Base-by-base conservation (phyloP, 1,140 invertebrate species). In the Aradophagus sp. region DNA sequence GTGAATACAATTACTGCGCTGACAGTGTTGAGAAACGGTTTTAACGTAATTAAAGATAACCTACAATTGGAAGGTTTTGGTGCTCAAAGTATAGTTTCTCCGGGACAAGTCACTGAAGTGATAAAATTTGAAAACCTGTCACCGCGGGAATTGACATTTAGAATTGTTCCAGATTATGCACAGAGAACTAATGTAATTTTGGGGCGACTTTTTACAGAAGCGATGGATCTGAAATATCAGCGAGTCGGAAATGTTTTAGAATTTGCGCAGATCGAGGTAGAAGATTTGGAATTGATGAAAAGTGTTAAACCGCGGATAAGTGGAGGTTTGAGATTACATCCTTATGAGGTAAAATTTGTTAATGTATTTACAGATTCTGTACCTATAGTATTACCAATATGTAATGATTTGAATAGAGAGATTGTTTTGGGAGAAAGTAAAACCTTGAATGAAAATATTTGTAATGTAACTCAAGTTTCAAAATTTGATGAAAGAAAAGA, bases 121-220 rank as follows among this genome's bases (percentile, higher is more conserved):
- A 5, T 59, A 3, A 11, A 36, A 16, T 16, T 31, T 7, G 50
- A 50, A 29, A 15, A 47, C 11, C 15, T 68, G n/a, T 27, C 17
- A 0, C 59, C 67, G 13, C 39, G 45, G 17, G 13, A 32, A 11
- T 4, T 62, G 17, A 20, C 19, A 35, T 66, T 71, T 2, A 11
- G 39, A 7, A 38, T 67, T 14, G 62, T 75, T 10, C 73, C 67
- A n/a, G 62, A 71, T 32, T 13, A 31, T 14, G 73, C 59, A 0
- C 73, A 68, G 13, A 4, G 5, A n/a, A 14, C 12, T 2, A 39
- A 66, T n/a, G 11, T 68, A 6, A 55, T 69, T n/a, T 53, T 62
- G 11, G 59, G 73, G 13, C 34, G 50, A 31, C 56, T 62, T 1
- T 74, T 71, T 44, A 74, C 73, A n/a, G 73, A 74, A 14, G 20